Evolutionary conservation across 1,140 invertebrate genomes (phyloP).

Genomic region (Camponotus floridanus): DNA sequence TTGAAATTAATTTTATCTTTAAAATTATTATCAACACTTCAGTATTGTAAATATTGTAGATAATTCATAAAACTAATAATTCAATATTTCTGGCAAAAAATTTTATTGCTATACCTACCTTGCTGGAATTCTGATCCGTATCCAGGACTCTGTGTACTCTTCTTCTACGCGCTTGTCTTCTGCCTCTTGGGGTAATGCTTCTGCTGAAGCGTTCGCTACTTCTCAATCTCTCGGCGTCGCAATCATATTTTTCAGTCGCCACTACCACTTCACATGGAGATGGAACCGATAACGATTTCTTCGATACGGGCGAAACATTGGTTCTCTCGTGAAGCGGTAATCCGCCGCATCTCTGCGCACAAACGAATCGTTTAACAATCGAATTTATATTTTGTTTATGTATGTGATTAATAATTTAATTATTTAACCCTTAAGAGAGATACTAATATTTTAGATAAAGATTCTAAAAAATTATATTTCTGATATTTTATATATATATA

Average conservation of each 20-base stretch:
- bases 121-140: slow-evolving; percentile 79
- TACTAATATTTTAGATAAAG: background rate
- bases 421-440: background rate
- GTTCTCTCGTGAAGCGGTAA: slow-evolving; percentile 83
- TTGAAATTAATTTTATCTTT: background rate
- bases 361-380: background rate
- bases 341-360: slow-evolving; percentile 80
- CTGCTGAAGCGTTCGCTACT: slow-evolving; percentile 88
- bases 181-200: slow-evolving; percentile 84
- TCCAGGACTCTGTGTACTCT: slow-evolving; percentile 77
- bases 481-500: too few relatives aligned
- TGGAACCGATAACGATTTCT: slow-evolving; percentile 79
- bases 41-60: background rate
- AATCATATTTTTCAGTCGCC: slow-evolving; percentile 83
- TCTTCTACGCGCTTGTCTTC: slow-evolving; percentile 81
- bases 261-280: slow-evolving; percentile 80
- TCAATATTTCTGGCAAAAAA: background rate
- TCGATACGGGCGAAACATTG: slow-evolving; percentile 82
- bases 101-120: slow-evolving; percentile 70
- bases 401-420: background rate
- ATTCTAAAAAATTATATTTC: too few relatives aligned
- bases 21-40: background rate
- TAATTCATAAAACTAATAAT: background rate
- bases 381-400: background rate
- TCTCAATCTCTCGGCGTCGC: slow-evolving; percentile 85